Evolutionary conservation across 2,888 invertebrate species (phyloP).

Genomic region (Drosophila anceps): DNA sequence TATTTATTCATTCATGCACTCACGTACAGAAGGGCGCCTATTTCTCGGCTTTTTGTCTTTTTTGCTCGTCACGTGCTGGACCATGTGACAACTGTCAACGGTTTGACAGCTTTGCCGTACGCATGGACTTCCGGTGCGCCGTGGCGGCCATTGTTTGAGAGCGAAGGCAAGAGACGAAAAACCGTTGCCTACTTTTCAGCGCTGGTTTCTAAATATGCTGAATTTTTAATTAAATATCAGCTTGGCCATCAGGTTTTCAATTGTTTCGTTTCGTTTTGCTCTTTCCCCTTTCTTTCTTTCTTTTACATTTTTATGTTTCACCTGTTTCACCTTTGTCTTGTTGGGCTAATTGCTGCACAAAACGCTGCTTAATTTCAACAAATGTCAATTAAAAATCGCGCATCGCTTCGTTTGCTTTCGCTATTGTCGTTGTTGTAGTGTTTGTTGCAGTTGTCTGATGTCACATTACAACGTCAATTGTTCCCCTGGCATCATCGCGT

Average conservation of each 20-base stretch:
- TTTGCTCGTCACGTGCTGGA: slow-evolving; percentile 70
- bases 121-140: slow-evolving; percentile 58
- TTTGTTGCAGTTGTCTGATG: slow-evolving; percentile 70
- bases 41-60: slow-evolving; percentile 14
- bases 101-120: slow-evolving; percentile 65
- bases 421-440: slow-evolving; percentile 23
- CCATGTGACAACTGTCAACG: slow-evolving; percentile 82
- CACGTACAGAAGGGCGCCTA: slow-evolving; percentile 40
- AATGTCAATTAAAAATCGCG: slow-evolving; percentile 80
- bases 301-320: slow-evolving; percentile 6
- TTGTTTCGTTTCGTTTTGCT: slow-evolving; percentile 35
- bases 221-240: slow-evolving; percentile 82
- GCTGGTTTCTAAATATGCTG: slow-evolving; percentile 47
- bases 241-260: slow-evolving; percentile 61
- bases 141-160: slow-evolving; percentile 56
- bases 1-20: slow-evolving; percentile 59
- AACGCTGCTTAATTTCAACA: slow-evolving; percentile 62
- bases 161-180: slow-evolving; percentile 26
- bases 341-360: slow-evolving; percentile 71
- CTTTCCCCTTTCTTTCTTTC: slow-evolving; percentile 49
- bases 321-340: neutral
- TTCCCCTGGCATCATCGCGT: slow-evolving; percentile 62
- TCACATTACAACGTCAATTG: slow-evolving; percentile 80
- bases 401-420: slow-evolving; percentile 45
- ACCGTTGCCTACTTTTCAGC: slow-evolving; percentile 61